A percentile compares a stretch with the other conserved stretches of the same genome.
phyloP scores from a whole-genome alignment of 2,888 invertebrate genomes.

The Nephrocerus scutellatus region DNA sequence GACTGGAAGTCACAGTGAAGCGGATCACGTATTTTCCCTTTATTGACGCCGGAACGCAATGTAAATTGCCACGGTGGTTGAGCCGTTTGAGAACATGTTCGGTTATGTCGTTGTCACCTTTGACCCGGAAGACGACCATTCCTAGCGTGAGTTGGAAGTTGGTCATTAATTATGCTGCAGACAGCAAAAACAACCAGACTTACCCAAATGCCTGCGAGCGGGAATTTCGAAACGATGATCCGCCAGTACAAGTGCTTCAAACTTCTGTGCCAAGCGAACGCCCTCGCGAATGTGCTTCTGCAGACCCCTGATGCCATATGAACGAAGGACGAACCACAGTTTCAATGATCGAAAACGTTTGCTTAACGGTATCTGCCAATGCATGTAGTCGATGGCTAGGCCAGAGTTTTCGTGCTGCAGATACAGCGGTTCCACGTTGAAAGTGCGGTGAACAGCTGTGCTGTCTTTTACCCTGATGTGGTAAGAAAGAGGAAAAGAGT shows the following conservation, averaged over 20 bases:
- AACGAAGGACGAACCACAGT: conserved; percentile 94
- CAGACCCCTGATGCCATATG: conserved; percentile 82
- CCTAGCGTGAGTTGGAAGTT: conserved; percentile 46
- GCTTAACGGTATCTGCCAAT: conserved; percentile 96
- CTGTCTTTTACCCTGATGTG: conserved; percentile 88
- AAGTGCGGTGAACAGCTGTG: conserved; percentile 86
- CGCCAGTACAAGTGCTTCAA: conserved; percentile 75
- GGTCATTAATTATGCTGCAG: no score
- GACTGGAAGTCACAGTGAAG: conserved; percentile 88
- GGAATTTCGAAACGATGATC: conserved; percentile 88
- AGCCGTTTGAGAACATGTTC: conserved; percentile 80
- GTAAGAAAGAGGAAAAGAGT: no score
- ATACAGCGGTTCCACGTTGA: conserved; percentile 96
- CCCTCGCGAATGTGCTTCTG: conserved; percentile 91
- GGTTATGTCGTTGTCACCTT: conserved; percentile 78
- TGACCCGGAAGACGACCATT: conserved; percentile 84
- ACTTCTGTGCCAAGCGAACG: conserved; percentile 80
- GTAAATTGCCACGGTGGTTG: conserved; percentile 80
- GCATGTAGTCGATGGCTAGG: conserved; percentile 94
- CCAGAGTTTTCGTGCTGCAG: conserved; percentile 97
- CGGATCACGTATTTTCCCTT: conserved; percentile 81
- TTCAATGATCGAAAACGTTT: conserved; percentile 88
- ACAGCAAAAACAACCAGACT: background rate
- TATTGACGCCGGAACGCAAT: conserved; percentile 90
- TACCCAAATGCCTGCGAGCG: conserved; percentile 67